phyloP scores from a whole-genome alignment of 2,888 invertebrate genomes.

The Microctonus hyperodae region DNA sequence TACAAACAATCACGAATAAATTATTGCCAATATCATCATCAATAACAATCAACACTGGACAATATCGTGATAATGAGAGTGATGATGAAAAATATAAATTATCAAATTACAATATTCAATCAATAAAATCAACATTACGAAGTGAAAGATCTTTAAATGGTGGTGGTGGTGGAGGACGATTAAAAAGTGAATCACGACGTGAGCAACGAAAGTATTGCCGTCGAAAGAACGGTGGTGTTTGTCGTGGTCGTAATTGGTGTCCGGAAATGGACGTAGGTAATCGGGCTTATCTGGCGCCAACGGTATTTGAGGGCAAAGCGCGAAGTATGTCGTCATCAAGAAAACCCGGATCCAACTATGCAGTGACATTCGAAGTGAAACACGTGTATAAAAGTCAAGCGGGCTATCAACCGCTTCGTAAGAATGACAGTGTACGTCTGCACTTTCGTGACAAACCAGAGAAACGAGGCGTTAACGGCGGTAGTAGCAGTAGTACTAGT shows the following conservation, averaged over 20 bases:
- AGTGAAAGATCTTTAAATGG: conserved; percentile 21
- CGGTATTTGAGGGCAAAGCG: conserved; percentile 73
- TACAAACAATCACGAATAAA: conserved; percentile 7
- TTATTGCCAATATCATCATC: conserved; percentile 2
- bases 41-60: neutral
- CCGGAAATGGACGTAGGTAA: conserved; percentile 71
- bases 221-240: conserved; percentile 47
- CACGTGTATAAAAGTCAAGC: conserved; percentile 70
- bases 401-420: conserved; percentile 60
- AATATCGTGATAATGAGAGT: neutral
- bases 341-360: conserved; percentile 67
- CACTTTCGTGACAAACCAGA: conserved; percentile 64
- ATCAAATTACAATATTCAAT: neutral
- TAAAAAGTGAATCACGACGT: conserved; percentile 50
- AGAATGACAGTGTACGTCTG: conserved; percentile 65
- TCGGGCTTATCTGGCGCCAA: conserved; percentile 71
- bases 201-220: conserved; percentile 57
- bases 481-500: neutral
- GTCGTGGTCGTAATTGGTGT: conserved; percentile 63
- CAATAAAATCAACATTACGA: neutral
- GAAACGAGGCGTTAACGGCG: conserved; percentile 4
- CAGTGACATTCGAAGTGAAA: conserved; percentile 73
- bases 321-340: conserved; percentile 70
- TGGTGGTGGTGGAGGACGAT: conserved; percentile 23
- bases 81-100: neutral